Base-by-base conservation (phyloP, 2,888 invertebrate species). In the Cosmorhoe ocellata region DNA sequence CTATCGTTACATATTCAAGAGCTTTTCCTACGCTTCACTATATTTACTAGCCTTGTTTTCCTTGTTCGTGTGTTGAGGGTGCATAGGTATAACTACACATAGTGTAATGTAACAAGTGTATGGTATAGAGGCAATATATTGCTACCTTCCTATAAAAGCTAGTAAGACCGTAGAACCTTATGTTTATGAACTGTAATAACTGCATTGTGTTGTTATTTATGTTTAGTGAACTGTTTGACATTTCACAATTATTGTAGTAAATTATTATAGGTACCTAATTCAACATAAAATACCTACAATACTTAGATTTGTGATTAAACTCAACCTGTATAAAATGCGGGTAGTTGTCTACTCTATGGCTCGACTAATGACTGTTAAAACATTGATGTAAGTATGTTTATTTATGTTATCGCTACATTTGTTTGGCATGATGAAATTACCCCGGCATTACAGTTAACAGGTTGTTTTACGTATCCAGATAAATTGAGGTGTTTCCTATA, bases 371-470 rank as follows among this genome's bases (percentile, higher is more conserved):
- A n/a, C n/a, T n/a, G n/a, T n/a, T n/a, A n/a, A n/a, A n/a, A n/a
- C n/a, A n/a, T n/a, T n/a, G n/a, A n/a, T n/a, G n/a, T n/a, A n/a
- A n/a, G n/a, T n/a, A n/a, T n/a, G n/a, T n/a, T n/a, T n/a, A 18
- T 18, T 3, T 18, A 18, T 18, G 18, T 18, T 18, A 18, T 18
- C 18, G 18, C 4, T 4, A 18, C 2, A 32, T 36, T 36, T 22
- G 10, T 32, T 22, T 7, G 10, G 22, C 24, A 24, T 24, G 5
- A 7, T 1, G 5, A 37, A 37, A 26, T 12, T 33, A 7, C 26
- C n/a, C n/a, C 14, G 67, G 61, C 58, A 65, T 76, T 74, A 75
- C 74, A 76, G 79, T 76, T 81, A 79, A 77, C 78, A 82, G 76
- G 74, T 71, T 64, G 67, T 78, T 82, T 72, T 71, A 71, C 76